Percentiles rank a stretch among this genome's conserved stretches.
Evolutionary conservation across 2,797 vertebrate species (phyloP).

Genomic region (Otus scops): DNA sequence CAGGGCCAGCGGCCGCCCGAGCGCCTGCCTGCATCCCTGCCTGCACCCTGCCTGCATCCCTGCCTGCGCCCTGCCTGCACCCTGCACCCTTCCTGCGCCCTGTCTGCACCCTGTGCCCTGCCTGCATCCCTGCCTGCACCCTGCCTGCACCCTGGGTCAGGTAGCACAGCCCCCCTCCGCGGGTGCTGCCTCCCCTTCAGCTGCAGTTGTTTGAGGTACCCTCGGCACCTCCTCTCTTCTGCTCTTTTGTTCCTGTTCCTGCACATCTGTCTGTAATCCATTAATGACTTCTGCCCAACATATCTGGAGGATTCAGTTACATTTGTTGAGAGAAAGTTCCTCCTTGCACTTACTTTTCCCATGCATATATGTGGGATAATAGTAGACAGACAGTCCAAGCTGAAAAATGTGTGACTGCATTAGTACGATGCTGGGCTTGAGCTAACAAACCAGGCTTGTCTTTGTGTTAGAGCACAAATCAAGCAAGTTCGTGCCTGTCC

Average conservation of each 20-base stretch:
- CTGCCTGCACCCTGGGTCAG: not conserved
- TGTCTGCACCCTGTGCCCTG: no score
- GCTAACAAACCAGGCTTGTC: not conserved
- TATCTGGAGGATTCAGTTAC: not conserved
- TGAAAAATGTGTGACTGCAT: not conserved
- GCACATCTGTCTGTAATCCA: not conserved
- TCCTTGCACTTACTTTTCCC: not conserved
- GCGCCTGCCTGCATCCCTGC: not conserved
- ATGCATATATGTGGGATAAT: not conserved
- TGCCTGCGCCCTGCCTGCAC: no score
- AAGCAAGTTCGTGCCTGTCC: not conserved
- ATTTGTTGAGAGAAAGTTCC: not conserved
- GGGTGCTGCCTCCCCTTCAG: fast-evolving
- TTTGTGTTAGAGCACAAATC: not conserved
- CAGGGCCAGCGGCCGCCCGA: not conserved
- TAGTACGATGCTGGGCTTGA: not conserved
- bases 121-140: no score
- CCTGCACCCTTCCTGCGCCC: no score
- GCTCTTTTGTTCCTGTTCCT: fast-evolving
- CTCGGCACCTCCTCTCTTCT: not conserved
- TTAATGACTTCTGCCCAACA: not conserved
- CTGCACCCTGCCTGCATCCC: no score
- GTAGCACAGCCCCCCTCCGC: fast-evolving
- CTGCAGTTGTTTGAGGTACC: not conserved
- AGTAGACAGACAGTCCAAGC: not conserved